These are phyloP conservation scores for Anthonomus grandis DNA, from an alignment of 1,140 invertebrate species.

Conservation along the genomic window DNA sequence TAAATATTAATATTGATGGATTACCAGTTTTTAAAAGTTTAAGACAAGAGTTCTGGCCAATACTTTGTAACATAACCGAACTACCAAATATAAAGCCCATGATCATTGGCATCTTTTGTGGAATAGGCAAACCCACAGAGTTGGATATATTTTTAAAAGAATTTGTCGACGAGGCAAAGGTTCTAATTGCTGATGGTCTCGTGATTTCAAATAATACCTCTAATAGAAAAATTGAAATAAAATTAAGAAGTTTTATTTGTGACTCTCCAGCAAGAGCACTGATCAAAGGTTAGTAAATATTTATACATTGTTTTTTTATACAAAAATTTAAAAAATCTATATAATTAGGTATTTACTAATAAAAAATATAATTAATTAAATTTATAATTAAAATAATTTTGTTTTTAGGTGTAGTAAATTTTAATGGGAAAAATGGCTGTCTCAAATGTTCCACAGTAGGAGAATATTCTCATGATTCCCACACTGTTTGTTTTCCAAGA, in stretches of 20 bases:
- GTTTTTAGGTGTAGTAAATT: too few species aligned
- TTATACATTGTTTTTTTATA: slow-evolving; percentile 1
- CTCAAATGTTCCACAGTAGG: slow-evolving; percentile 31
- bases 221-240: slow-evolving; percentile 11
- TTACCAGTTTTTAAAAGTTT: slow-evolving; percentile 31
- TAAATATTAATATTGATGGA: slow-evolving; percentile 21
- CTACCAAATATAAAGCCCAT: slow-evolving; percentile 16
- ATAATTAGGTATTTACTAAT: too few species aligned
- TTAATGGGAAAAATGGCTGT: slow-evolving; percentile 32
- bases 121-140: slow-evolving; percentile 24
- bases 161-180: slow-evolving; percentile 25
- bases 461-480: slow-evolving; percentile 32
- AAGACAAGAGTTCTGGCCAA: slow-evolving; percentile 37
- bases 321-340: too few species aligned
- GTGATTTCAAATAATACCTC: too few species aligned
- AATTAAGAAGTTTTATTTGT: slow-evolving; percentile 29
- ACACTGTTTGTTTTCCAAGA: slow-evolving; percentile 32
- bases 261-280: slow-evolving; percentile 31
- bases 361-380: too few species aligned
- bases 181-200: slow-evolving; percentile 11
- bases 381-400: too few species aligned
- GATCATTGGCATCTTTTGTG: slow-evolving; percentile 26
- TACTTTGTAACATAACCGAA: slow-evolving; percentile 30
- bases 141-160: slow-evolving; percentile 16
- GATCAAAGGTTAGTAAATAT: slow-evolving; percentile 25